Evolutionary conservation across 2,797 vertebrate genomes (phyloP), one percentile per base, ranked within the genome.

Genomic region (Menidia menidia): DNA sequence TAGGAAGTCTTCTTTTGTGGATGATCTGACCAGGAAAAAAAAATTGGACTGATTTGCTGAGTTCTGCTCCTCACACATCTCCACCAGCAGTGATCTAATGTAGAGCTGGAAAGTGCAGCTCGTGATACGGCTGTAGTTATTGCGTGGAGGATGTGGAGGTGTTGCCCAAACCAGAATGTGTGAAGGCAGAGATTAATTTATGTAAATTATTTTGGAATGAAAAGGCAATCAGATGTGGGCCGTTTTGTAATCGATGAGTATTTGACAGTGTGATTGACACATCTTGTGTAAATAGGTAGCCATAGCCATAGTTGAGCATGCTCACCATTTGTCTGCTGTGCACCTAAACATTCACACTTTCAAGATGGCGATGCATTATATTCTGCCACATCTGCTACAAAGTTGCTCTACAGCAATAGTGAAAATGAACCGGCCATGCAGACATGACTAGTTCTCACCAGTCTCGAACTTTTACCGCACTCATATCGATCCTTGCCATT

Each of bases 331-430:
- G 86, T 88, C 87, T 18, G 79, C 62, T 75, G 74, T 80, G 62
- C 83, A 86, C 80, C 77, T 83, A 70, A 78, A 71, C 69, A 35
- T 79, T 83, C 68, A 30, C 59, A 18, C 82, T 54, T 80, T 91
- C 81, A 76, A 78, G 80, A 86, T 80, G 3, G 64, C 68, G 70
- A 75, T 81, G 78, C 72, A 59, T 88, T 76, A 72, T 58, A 72
- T 81, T 87, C 82, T 64, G 58, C 91, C 85, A 83, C 81, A 85
- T 86, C 76, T 80, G 60, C 74, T 64, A 69, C 64, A 68, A 85
- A 81, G 83, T 84, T 87, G 62, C 77, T 74, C 62, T 19, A 75
- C 77, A 55, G 51, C 64, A 73, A 66, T 60, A 43, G 18, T 42
- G 64, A 60, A 67, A 73, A 78, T 31, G 14, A 77, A 54, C 16